phyloP scores from a whole-genome alignment of 2,888 invertebrate species.

The Ceraclea dissimilis region DNA sequence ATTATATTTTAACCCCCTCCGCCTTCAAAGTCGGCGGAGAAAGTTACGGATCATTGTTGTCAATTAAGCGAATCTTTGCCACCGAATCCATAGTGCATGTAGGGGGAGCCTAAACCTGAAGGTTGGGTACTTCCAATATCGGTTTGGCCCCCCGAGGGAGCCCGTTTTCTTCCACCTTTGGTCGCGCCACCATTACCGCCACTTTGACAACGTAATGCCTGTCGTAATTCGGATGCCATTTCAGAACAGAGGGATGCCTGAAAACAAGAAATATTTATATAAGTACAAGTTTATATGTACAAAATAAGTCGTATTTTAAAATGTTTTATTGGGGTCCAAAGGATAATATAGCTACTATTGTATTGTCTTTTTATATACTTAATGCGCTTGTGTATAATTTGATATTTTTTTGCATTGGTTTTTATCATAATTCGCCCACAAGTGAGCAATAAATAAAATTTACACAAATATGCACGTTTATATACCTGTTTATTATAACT shows the following conservation, averaged over 20 bases:
- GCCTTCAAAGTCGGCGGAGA: slow-evolving; percentile 25
- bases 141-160: slow-evolving; percentile 43
- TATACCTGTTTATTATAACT: too few relatives aligned
- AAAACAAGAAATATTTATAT: slow-evolving; percentile 24
- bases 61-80: slow-evolving; percentile 38
- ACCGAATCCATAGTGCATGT: slow-evolving; percentile 57
- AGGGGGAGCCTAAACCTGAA: slow-evolving; percentile 47
- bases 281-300: background rate
- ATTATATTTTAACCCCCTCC: slow-evolving; percentile 16
- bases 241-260: slow-evolving; percentile 66
- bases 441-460: too few relatives aligned
- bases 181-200: slow-evolving; percentile 36
- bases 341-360: too few relatives aligned
- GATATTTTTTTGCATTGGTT: too few relatives aligned
- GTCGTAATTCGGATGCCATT: slow-evolving; percentile 65
- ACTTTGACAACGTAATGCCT: slow-evolving; percentile 53
- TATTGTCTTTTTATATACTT: too few relatives aligned
- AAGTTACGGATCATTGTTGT: slow-evolving; percentile 27
- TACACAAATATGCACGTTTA: too few relatives aligned
- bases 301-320: background rate
- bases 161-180: slow-evolving; percentile 35
- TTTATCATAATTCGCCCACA: too few relatives aligned
- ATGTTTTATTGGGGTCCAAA: too few relatives aligned
- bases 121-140: slow-evolving; percentile 28
- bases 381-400: too few relatives aligned